phyloP scores from a whole-genome alignment of 2,113 vertebrate species.

The Poeciliopsis prolifica region DNA sequence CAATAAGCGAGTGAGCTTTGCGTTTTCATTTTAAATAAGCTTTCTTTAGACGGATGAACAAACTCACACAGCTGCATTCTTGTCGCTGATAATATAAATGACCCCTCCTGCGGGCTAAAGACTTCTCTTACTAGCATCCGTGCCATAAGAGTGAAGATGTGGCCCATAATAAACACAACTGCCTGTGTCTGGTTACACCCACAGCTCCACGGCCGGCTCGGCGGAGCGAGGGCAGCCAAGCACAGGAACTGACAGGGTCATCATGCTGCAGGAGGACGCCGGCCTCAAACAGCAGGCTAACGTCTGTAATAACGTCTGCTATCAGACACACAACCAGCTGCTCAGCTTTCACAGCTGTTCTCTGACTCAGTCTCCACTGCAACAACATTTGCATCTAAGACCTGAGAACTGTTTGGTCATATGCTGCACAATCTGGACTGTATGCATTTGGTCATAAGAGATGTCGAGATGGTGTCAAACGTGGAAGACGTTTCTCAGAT shows the following conservation, averaged over 20 bases:
- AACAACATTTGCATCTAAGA: slow-evolving; percentile 29
- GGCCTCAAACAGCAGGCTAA: slow-evolving; percentile 17
- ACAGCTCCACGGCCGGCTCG: slow-evolving; percentile 28
- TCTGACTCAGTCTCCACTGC: background rate
- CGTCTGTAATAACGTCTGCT: slow-evolving; percentile 15
- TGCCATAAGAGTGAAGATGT: slow-evolving; percentile 52
- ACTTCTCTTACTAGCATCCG: slow-evolving; percentile 60
- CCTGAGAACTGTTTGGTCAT: background rate
- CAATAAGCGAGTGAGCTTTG: background rate
- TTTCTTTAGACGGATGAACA: slow-evolving; percentile 19
- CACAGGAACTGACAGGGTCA: slow-evolving; percentile 48
- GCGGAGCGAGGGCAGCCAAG: slow-evolving; percentile 37
- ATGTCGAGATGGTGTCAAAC: too few species aligned
- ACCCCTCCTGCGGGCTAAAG: slow-evolving; percentile 43
- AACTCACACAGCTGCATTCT: background rate
- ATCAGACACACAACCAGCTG: slow-evolving; percentile 39
- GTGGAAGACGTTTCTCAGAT: too few species aligned
- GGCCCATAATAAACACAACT: slow-evolving; percentile 59
- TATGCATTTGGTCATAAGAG: too few species aligned
- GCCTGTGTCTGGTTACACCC: slow-evolving; percentile 54
- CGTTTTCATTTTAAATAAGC: background rate
- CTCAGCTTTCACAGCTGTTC: slow-evolving; percentile 33
- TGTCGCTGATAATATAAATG: slow-evolving; percentile 41
- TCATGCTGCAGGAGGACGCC: slow-evolving; percentile 44
- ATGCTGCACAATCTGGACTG: too few species aligned